These are phyloP conservation scores for Pelvicachromis taeniatus DNA, from an alignment of 2,113 vertebrate genomes.

Conservation along the genomic window DNA sequence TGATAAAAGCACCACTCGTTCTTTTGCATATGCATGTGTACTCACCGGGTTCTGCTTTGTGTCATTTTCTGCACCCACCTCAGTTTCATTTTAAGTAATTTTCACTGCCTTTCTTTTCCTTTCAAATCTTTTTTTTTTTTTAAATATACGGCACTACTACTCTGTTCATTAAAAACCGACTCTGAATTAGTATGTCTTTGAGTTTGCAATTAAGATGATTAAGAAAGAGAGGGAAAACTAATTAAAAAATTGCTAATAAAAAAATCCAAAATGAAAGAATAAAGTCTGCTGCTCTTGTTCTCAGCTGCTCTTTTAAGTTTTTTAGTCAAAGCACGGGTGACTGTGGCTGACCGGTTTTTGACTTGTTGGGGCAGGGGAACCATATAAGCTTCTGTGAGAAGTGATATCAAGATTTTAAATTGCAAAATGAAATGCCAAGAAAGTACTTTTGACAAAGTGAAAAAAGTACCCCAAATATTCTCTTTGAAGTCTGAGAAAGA, in stretches of 20 bases:
- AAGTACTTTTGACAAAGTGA: constrained; percentile 10
- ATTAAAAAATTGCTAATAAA: neutral
- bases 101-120: neutral
- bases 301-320: neutral
- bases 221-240: neutral
- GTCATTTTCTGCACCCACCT: neutral
- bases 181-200: neutral
- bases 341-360: neutral
- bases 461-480: constrained; percentile 11
- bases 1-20: neutral
- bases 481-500: constrained; percentile 39
- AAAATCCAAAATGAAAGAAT: neutral
- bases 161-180: neutral
- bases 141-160: neutral
- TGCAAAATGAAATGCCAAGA: constrained; percentile 8
- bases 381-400: neutral
- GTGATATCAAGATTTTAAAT: constrained; percentile 17
- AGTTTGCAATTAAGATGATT: neutral
- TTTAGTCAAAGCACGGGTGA: neutral
- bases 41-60: neutral
- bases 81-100: neutral
- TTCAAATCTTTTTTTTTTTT: neutral
- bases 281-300: neutral
- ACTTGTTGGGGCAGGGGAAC: neutral
- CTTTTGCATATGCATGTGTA: neutral